Base-by-base conservation (phyloP, 1,140 invertebrate species). In the Pantala flavescens region DNA sequence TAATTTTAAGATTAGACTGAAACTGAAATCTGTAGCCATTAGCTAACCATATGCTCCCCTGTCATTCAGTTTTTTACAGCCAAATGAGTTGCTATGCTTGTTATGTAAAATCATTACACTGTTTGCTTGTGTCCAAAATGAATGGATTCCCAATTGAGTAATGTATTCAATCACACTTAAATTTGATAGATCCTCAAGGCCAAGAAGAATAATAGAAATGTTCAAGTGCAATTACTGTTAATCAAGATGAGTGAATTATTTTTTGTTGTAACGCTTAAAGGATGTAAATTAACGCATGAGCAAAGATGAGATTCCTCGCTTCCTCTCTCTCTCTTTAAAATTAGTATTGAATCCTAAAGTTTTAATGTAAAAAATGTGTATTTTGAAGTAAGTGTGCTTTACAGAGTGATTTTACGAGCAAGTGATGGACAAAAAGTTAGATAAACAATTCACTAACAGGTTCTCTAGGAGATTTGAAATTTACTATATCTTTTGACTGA, bases 341-440 rank as follows among this genome's bases (percentile, higher is more conserved):
- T 21, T 63, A 63, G 49, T 63, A 21, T 7, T 63, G 49, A 21
- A 36, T 36, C 28, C 49, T 19, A 19, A 63, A 16, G 49, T 19
- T 63, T 63, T 63, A 63, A 63, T 63, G 49, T 63, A 19, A 63
- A 63, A 63, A 63, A 63, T 63, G 49, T 63, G 49, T 63, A 63
- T 63, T 63, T 63, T 63, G 49, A 16, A 63, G 49, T 63, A 16
- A 63, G 49, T 63, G 49, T 63, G 49, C 49, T 63, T 63, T 63
- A 14, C 49, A 63, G n/a, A 63, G 49, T 21, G n/a, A 21, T 63
- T 63, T 63, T 63, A 63, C n/a, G 49, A 19, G 49, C 49, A 63
- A 63, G 49, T 63, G 49, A 7, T 19, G 49, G 49, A 63, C 49
- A 63, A 19, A 19, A 63, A 63, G 28, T 36, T 36, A 36, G 28